Evolutionary conservation across 2,888 invertebrate species (phyloP).

Genomic region (Synergus umbraculus): DNA sequence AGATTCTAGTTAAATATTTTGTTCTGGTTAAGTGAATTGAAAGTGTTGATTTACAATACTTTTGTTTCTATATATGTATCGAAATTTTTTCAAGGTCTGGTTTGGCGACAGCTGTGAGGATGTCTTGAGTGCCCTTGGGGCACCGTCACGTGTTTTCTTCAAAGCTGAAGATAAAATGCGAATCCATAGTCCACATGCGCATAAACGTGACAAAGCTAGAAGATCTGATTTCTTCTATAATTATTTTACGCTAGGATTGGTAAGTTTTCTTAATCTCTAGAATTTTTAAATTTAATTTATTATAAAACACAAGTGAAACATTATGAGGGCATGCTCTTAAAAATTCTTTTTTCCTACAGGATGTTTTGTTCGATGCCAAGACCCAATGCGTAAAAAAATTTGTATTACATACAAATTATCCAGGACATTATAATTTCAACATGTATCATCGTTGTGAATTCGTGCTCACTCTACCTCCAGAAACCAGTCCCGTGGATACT

Average conservation of each 20-base stretch:
- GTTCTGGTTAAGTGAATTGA: no score
- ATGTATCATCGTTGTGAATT: slow-evolving; percentile 98
- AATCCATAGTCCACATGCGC: slow-evolving; percentile 94
- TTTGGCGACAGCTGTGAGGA: slow-evolving; percentile 94
- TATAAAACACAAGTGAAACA: no score
- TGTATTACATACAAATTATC: slow-evolving; percentile 98
- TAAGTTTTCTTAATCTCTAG: slow-evolving; percentile 77
- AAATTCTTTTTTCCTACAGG: slow-evolving; percentile 80
- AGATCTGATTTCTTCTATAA: slow-evolving; percentile 99
- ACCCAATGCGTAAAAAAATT: slow-evolving; percentile 97
- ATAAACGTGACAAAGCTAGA: slow-evolving; percentile 86
- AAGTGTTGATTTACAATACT: no score
- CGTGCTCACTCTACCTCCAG: slow-evolving; percentile 86
- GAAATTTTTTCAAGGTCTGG: slow-evolving; percentile 79
- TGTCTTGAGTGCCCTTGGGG: slow-evolving; percentile 92
- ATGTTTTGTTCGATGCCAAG: slow-evolving; percentile 96
- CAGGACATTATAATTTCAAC: slow-evolving; percentile 99
- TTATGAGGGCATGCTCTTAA: no score
- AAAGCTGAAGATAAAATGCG: slow-evolving; percentile 99
- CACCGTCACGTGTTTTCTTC: slow-evolving; percentile 95
- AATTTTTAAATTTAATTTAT: slow-evolving; percentile 22
- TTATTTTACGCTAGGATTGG: slow-evolving; percentile 97
- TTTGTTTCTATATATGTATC: neutral
- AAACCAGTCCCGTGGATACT: slow-evolving; percentile 80
- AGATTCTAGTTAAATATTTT: neutral